A percentile compares a stretch with the other conserved stretches of the same genome.
phyloP scores from a whole-genome alignment of 2,113 vertebrate species.

The Lophius piscatorius region DNA sequence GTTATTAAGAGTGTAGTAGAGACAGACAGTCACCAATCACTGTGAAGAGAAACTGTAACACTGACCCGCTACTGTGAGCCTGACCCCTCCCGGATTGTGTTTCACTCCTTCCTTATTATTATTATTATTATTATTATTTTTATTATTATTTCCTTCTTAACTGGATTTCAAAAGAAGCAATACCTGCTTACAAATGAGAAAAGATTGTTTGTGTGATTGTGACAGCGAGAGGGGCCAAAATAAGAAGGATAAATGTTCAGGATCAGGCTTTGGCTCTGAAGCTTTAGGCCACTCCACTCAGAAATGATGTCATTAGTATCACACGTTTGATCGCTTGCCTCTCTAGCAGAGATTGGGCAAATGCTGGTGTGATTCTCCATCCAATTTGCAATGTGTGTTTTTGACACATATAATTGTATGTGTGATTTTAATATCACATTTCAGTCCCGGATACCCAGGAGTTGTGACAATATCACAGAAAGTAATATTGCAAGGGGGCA shows the following conservation, averaged over 20 bases:
- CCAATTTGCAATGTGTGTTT: conserved; percentile 43
- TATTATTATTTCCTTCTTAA: conserved; percentile 39
- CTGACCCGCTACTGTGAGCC: conserved; percentile 80
- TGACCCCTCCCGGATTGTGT: conserved; percentile 48
- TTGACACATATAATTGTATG: conserved; percentile 21
- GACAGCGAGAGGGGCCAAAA: conserved; percentile 10
- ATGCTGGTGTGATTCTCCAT: conserved; percentile 31
- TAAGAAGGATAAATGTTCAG: too few relatives aligned
- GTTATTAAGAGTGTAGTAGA: conserved; percentile 59
- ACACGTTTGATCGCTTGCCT: conserved; percentile 36
- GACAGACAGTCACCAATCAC: conserved; percentile 78
- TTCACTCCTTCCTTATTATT: conserved; percentile 14
- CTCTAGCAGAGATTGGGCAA: conserved; percentile 15
- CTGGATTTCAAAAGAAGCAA: conserved; percentile 69
- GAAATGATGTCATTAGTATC: conserved; percentile 74
- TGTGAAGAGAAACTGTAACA: conserved; percentile 82
- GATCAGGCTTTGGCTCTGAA: conserved; percentile 30
- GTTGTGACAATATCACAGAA: conserved; percentile 57
- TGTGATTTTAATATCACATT: conserved; percentile 39
- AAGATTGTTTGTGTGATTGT: conserved; percentile 32
- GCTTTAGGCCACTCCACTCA: conserved; percentile 56
- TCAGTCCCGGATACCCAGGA: conserved; percentile 36
- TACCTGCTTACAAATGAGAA: conserved; percentile 62
- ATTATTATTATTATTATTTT: conserved; percentile 20
- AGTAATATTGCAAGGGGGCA: conserved; percentile 41